These are phyloP conservation scores for Criorhina ranunculi DNA, from an alignment of 2,888 invertebrate species.

Conservation along the genomic window DNA sequence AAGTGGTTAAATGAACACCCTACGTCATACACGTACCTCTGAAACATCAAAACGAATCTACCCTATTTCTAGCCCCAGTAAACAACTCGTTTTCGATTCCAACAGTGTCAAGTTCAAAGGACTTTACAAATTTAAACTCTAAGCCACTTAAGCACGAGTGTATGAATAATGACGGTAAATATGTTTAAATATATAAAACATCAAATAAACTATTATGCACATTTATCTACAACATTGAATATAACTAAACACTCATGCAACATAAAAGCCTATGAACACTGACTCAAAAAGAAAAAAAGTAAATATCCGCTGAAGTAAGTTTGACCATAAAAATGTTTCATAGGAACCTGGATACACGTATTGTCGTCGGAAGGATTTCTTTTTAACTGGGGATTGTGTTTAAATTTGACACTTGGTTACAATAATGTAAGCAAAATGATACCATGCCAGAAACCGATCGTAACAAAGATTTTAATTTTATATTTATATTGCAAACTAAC, in stretches of 20 bases:
- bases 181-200: background rate
- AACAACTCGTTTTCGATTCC: too few relatives aligned
- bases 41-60: too few relatives aligned
- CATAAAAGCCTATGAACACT: constrained; percentile 50
- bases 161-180: background rate
- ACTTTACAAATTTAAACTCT: too few relatives aligned
- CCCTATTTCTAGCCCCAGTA: too few relatives aligned
- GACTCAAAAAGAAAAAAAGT: too few relatives aligned
- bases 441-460: constrained; percentile 33
- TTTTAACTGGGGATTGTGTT: constrained; percentile 2
- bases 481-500: background rate
- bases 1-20: too few relatives aligned
- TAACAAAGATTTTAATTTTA: constrained; percentile 13
- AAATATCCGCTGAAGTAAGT: background rate
- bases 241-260: constrained; percentile 67
- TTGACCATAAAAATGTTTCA: constrained; percentile 57
- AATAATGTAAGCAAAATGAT: constrained; percentile 17
- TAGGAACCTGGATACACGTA: constrained; percentile 1
- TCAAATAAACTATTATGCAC: constrained; percentile 31
- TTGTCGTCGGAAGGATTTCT: background rate
- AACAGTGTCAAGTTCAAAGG: too few relatives aligned
- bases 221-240: constrained; percentile 46
- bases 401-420: background rate
- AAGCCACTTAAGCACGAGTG: too few relatives aligned
- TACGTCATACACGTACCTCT: too few relatives aligned